Conservation (phyloP, 2,797 vertebrate species). For the Rhinella marina region DNA sequence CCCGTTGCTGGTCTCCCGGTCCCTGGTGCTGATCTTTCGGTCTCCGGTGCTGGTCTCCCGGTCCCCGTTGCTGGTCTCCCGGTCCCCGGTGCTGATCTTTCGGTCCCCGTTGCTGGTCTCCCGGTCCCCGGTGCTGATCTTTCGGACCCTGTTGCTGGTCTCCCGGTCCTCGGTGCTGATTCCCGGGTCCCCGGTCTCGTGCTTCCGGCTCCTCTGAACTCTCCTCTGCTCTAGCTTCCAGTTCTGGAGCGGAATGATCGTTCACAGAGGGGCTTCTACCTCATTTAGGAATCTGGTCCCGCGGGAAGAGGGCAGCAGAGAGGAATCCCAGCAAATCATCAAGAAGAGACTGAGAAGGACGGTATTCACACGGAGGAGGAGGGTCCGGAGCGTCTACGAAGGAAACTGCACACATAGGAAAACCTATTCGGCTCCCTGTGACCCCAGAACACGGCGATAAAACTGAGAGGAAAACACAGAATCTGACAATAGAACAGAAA, state of each 20-base stretch:
- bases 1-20: neutral
- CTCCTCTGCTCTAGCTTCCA: neutral
- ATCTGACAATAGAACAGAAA: too few species aligned
- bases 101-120: neutral
- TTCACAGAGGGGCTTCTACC: neutral
- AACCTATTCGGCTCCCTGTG: too few species aligned
- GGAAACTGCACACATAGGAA: neutral
- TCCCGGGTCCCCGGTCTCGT: too few species aligned
- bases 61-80: neutral
- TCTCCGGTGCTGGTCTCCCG: neutral
- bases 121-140: too few species aligned
- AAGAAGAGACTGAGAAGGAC: neutral
- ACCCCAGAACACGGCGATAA: neutral
- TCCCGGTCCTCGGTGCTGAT: too few species aligned
- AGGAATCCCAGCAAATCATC: neutral
- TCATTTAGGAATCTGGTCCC: conserved; percentile 10
- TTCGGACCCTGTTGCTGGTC: too few species aligned
- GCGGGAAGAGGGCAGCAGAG: conserved; percentile 32
- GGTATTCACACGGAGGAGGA: neutral
- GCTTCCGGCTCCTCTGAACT: too few species aligned
- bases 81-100: neutral
- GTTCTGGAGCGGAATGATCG: neutral
- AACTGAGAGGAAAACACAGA: neutral
- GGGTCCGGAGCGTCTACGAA: neutral
- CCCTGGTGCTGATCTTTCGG: neutral